Evolutionary conservation across 1,140 invertebrate species (phyloP).

Genomic region (Ylistrum balloti): DNA sequence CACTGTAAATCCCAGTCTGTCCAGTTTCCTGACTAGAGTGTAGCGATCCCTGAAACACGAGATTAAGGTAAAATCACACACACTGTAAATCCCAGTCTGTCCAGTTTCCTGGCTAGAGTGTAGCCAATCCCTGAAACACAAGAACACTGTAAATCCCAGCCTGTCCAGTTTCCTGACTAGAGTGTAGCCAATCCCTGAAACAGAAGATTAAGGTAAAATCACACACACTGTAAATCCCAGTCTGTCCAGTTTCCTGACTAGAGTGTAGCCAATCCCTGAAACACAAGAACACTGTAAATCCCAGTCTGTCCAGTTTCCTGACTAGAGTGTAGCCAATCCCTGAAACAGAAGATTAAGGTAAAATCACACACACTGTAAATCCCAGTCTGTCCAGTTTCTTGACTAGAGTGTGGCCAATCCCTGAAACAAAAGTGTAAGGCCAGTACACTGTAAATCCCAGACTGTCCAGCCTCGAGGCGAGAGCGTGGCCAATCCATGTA

Average conservation of each 20-base stretch:
- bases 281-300: slow-evolving; percentile 80
- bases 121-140: slow-evolving; percentile 74
- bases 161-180: slow-evolving; percentile 80
- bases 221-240: slow-evolving; percentile 84
- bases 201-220: neutral
- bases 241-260: slow-evolving; percentile 80
- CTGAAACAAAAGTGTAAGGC: slow-evolving; percentile 58
- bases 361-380: slow-evolving; percentile 84
- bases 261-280: slow-evolving; percentile 75
- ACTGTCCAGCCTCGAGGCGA: slow-evolving; percentile 80
- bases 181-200: slow-evolving; percentile 75
- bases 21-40: slow-evolving; percentile 80
- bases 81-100: slow-evolving; percentile 81
- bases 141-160: slow-evolving; percentile 81
- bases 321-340: slow-evolving; percentile 80
- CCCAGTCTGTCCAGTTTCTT: slow-evolving; percentile 78
- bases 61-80: slow-evolving; percentile 81
- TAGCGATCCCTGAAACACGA: slow-evolving; percentile 72
- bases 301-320: slow-evolving; percentile 77
- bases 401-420: slow-evolving; percentile 80
- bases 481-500: slow-evolving; percentile 73
- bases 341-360: slow-evolving; percentile 49
- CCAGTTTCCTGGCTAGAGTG: slow-evolving; percentile 80
- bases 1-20: slow-evolving; percentile 81
- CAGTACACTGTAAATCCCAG: slow-evolving; percentile 82